Evolutionary conservation across 2,797 vertebrate species (phyloP).

Genomic region (Coreius guichenoti): DNA sequence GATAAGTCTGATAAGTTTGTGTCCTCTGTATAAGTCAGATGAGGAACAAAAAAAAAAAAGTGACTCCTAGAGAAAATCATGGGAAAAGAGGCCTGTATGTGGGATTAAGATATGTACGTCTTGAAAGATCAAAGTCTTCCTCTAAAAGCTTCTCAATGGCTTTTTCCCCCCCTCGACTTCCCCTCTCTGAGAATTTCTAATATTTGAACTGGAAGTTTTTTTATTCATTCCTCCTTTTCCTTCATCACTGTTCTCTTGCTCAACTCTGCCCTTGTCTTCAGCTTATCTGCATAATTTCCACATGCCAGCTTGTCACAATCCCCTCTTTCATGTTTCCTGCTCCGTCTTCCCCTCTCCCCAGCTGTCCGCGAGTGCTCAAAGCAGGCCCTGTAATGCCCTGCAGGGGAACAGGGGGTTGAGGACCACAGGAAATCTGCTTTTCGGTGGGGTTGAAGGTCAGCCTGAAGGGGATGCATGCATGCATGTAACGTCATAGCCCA

Average conservation of each 20-base stretch:
- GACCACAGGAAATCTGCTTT: conserved; percentile 72
- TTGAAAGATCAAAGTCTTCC: conserved; percentile 69
- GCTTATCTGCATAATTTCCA: conserved; percentile 71
- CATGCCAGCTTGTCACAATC: conserved; percentile 73
- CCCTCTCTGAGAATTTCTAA: conserved; percentile 56
- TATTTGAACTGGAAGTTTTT: conserved; percentile 51
- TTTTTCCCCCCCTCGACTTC: conserved; percentile 39
- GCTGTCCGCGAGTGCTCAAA: conserved; percentile 74
- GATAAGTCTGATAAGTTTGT: conserved; percentile 11
- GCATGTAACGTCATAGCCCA: conserved; percentile 43
- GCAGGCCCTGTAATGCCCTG: conserved; percentile 74
- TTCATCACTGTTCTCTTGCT: conserved; percentile 66
- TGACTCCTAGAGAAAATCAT: conserved; percentile 49
- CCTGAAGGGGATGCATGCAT: conserved; percentile 51
- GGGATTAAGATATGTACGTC: conserved; percentile 38
- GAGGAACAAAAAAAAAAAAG: conserved; percentile 58
- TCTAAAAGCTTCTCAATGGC: conserved; percentile 60
- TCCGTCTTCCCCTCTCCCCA: conserved; percentile 64
- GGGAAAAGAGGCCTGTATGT: conserved; percentile 48
- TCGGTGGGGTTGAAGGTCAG: conserved; percentile 68
- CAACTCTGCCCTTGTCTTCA: conserved; percentile 66
- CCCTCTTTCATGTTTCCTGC: conserved; percentile 71
- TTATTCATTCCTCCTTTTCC: conserved; percentile 63
- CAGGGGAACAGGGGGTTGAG: conserved; percentile 59
- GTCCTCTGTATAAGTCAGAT: conserved; percentile 32